These are phyloP conservation scores for Hecatera dysodea DNA, from an alignment of 2,888 invertebrate species.

Conservation along the genomic window DNA sequence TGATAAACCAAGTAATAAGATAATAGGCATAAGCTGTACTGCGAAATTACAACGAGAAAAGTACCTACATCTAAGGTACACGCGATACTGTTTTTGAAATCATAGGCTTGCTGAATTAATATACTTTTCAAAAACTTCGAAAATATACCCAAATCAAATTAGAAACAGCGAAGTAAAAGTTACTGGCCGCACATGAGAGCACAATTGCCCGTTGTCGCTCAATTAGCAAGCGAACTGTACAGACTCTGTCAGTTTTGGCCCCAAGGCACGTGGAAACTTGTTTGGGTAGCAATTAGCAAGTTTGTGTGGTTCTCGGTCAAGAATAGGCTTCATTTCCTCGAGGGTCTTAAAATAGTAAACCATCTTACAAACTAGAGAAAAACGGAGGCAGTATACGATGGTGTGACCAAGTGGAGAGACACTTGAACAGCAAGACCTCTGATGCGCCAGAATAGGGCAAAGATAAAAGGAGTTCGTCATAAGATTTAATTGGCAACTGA, in stretches of 20 bases:
- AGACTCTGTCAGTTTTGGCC: constrained; percentile 18
- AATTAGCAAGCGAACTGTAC: constrained; percentile 39
- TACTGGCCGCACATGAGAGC: background rate
- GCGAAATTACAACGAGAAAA: background rate
- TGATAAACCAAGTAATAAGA: background rate
- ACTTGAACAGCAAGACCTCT: background rate
- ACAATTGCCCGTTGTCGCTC: constrained; percentile 39
- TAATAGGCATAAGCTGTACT: background rate
- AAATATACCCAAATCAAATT: constrained; percentile 8
- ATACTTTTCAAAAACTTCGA: background rate
- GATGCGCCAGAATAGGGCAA: background rate
- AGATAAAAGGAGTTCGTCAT: background rate
- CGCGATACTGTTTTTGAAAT: background rate
- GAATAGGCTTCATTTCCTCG: background rate
- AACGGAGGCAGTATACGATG: background rate
- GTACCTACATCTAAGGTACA: background rate
- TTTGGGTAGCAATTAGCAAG: constrained; percentile 37
- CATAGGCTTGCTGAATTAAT: background rate
- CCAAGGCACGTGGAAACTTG: constrained; percentile 16
- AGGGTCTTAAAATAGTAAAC: background rate
- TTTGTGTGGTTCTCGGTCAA: constrained; percentile 1
- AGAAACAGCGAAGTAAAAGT: constrained; percentile 39
- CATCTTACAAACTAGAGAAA: background rate
- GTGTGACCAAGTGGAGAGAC: background rate
- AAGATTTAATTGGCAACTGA: background rate